Evolutionary conservation across 2,113 vertebrate genomes (phyloP).

Genomic region (Calidris pugnax): DNA sequence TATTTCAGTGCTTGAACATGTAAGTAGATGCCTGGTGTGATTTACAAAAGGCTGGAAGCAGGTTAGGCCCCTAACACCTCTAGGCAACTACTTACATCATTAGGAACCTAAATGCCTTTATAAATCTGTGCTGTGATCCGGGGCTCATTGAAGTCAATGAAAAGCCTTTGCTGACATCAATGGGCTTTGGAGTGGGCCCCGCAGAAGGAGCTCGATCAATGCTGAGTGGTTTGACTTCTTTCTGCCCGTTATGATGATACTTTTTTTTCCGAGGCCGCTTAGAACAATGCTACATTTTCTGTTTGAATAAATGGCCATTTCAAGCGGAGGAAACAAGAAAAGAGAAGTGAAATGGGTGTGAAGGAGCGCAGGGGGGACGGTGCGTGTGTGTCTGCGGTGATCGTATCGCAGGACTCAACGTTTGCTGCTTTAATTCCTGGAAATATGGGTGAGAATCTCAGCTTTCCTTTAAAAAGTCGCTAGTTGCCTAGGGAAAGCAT

Average conservation of each 20-base stretch:
- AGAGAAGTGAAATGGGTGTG: background rate
- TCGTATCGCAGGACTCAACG: background rate
- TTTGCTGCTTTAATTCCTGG: background rate
- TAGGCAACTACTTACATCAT: conserved; percentile 35
- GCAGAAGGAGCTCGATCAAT: background rate
- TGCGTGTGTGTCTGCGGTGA: background rate
- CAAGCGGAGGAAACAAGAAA: background rate
- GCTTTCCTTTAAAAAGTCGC: background rate
- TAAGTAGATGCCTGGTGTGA: background rate
- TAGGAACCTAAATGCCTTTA: conserved; percentile 35
- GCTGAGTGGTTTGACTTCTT: conserved; percentile 16
- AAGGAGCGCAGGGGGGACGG: accelerated
- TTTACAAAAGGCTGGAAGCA: conserved; percentile 10
- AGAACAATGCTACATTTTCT: background rate
- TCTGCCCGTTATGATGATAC: background rate
- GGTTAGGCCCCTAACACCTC: conserved; percentile 45
- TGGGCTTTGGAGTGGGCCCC: conserved; percentile 31
- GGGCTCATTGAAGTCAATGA: conserved; percentile 43
- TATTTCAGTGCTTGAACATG: background rate
- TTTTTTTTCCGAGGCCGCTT: background rate
- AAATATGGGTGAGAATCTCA: conserved; percentile 2
- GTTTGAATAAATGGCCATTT: background rate
- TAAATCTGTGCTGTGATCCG: conserved; percentile 16
- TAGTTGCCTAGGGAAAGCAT: conserved; percentile 38
- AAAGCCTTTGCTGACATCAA: conserved; percentile 49